Evolutionary conservation across 2,888 invertebrate genomes (phyloP).

Genomic region (Reticulitermes lucifugus): DNA sequence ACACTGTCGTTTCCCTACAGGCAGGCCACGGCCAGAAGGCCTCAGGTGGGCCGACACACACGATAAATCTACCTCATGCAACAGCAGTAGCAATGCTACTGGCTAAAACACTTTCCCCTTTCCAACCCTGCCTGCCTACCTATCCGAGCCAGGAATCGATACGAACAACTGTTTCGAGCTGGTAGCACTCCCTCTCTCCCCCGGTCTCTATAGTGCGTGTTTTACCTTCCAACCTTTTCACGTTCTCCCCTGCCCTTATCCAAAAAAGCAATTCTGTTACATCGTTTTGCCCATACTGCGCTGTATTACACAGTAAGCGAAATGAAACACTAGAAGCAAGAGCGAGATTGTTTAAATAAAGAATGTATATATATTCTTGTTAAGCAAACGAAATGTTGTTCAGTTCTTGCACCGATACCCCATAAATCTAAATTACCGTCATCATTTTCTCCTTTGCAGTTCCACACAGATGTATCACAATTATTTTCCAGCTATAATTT

Average conservation of each 20-base stretch:
- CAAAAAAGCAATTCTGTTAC: slow-evolving; percentile 7
- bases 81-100: slow-evolving; percentile 15
- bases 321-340: background rate
- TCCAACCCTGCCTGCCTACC: background rate
- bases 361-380: background rate
- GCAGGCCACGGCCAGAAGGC: slow-evolving; percentile 30
- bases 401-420: background rate
- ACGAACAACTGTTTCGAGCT: slow-evolving; percentile 24
- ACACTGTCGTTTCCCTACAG: background rate
- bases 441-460: background rate
- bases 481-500: background rate
- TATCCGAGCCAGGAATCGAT: slow-evolving; percentile 5
- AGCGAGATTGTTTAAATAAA: background rate
- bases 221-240: slow-evolving; percentile 1
- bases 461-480: background rate
- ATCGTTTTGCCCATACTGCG: background rate
- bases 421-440: background rate
- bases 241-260: background rate
- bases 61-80: slow-evolving; percentile 48
- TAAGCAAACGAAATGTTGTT: background rate
- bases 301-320: background rate
- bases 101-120: background rate
- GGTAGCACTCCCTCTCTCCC: background rate
- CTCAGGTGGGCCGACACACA: slow-evolving; percentile 46
- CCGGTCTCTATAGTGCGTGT: background rate